phyloP scores from a whole-genome alignment of 2,113 vertebrate species.

The Gavia stellata region DNA sequence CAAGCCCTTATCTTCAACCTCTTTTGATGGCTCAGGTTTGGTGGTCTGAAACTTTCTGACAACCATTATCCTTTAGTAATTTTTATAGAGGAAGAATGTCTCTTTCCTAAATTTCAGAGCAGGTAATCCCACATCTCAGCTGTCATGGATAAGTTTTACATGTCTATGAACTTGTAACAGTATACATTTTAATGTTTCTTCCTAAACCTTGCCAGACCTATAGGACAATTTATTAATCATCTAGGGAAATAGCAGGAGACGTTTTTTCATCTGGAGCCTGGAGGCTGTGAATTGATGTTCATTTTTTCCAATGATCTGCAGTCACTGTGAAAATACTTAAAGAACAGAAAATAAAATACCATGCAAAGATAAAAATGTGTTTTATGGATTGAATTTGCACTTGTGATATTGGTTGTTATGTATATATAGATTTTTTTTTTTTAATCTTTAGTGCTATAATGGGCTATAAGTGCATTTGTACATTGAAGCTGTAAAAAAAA shows the following conservation, averaged over 20 bases:
- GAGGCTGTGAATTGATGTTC: background rate
- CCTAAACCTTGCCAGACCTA: background rate
- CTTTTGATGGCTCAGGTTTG: background rate
- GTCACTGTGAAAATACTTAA: background rate
- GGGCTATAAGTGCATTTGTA: conserved; percentile 2
- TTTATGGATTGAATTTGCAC: conserved; percentile 24
- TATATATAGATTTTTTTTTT: background rate
- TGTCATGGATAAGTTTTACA: background rate
- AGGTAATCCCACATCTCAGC: background rate
- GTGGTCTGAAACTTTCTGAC: background rate
- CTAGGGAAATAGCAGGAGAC: background rate
- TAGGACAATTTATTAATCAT: background rate
- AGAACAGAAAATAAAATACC: conserved; percentile 5
- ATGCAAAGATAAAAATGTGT: background rate
- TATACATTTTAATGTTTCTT: background rate
- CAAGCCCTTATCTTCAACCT: background rate
- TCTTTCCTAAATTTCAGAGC: background rate
- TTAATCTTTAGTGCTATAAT: background rate
- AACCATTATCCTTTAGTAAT: background rate
- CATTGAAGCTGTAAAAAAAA: conserved; percentile 11
- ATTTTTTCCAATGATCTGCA: background rate
- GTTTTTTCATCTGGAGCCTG: background rate
- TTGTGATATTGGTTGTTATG: background rate
- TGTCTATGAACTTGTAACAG: background rate
- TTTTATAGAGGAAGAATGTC: background rate